Evolutionary conservation across 2,888 invertebrate species (phyloP).

Genomic region (Drosophila cognata): DNA sequence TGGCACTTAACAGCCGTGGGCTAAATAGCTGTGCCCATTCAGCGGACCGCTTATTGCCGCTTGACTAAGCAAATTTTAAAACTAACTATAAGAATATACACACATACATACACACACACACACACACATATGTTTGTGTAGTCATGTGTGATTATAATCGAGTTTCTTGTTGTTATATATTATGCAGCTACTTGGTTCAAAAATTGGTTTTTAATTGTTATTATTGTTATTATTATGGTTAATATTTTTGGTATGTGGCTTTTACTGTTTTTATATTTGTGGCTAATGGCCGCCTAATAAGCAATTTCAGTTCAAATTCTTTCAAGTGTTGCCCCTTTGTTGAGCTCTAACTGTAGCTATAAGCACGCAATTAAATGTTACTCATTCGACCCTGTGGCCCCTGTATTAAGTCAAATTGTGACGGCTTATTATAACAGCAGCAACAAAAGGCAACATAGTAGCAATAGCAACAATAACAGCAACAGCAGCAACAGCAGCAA

Average conservation of each 20-base stretch:
- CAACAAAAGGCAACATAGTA: slow-evolving; percentile 7
- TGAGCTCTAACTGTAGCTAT: slow-evolving; percentile 34
- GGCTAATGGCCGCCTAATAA: slow-evolving; percentile 69
- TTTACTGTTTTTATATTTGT: slow-evolving; percentile 30
- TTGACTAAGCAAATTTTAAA: slow-evolving; percentile 74
- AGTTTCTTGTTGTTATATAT: slow-evolving; percentile 64
- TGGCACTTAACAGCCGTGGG: slow-evolving; percentile 52
- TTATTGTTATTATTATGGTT: slow-evolving; percentile 70
- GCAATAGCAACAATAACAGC: neutral
- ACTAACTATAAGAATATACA: slow-evolving; percentile 12
- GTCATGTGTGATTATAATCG: slow-evolving; percentile 68
- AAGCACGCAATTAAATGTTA: slow-evolving; percentile 73
- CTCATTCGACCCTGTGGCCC: slow-evolving; percentile 79
- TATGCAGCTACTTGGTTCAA: slow-evolving; percentile 50
- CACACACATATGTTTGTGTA: slow-evolving; percentile 16
- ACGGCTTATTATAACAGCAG: slow-evolving; percentile 62
- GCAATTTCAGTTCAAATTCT: slow-evolving; percentile 74
- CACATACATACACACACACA: slow-evolving; percentile 4
- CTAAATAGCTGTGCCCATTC: slow-evolving; percentile 75
- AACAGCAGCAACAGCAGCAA: neutral
- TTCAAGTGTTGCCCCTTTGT: slow-evolving; percentile 55
- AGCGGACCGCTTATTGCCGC: slow-evolving; percentile 60
- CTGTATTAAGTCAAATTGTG: slow-evolving; percentile 72
- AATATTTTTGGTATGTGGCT: slow-evolving; percentile 40
- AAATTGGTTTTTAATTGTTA: slow-evolving; percentile 80